These are phyloP conservation scores for Pilophorus perplexus DNA, from an alignment of 2,888 invertebrate species.

Conservation along the genomic window DNA sequence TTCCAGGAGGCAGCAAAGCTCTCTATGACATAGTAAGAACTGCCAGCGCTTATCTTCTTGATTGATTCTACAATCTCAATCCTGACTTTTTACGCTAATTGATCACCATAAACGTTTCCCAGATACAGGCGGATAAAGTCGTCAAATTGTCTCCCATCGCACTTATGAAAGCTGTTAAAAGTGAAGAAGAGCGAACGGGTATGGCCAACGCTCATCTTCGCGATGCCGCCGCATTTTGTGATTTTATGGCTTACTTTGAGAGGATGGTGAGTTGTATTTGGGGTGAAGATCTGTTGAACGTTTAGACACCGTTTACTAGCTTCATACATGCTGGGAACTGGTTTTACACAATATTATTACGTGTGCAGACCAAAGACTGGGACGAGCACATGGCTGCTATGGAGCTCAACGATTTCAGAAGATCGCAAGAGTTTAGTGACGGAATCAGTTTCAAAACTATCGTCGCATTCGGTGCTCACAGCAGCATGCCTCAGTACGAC, in stretches of 20 bases:
- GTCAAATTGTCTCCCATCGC: constrained; percentile 69
- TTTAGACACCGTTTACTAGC: too few relatives aligned
- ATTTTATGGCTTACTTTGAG: constrained; percentile 74
- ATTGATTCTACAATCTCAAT: not conserved
- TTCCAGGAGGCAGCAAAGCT: constrained; percentile 70
- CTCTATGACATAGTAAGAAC: constrained; percentile 53
- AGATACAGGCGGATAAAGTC: constrained; percentile 24
- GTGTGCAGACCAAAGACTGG: too few relatives aligned
- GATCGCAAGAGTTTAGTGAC: constrained; percentile 53
- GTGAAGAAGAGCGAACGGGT: constrained; percentile 71
- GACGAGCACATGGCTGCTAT: constrained; percentile 51
- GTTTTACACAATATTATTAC: too few relatives aligned
- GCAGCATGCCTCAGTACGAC: constrained; percentile 83
- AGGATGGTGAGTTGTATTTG: constrained; percentile 58
- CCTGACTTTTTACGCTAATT: too few relatives aligned
- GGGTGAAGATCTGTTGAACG: too few relatives aligned
- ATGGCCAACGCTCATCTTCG: constrained; percentile 82
- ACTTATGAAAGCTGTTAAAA: constrained; percentile 83
- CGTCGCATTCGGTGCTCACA: constrained; percentile 82
- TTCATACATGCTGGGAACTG: too few relatives aligned
- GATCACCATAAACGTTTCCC: constrained; percentile 1
- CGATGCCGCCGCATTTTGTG: constrained; percentile 87
- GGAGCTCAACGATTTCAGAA: constrained; percentile 53
- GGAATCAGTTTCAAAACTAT: constrained; percentile 73
- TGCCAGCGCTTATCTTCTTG: too few relatives aligned